These are phyloP conservation scores for Bombus huntii DNA, from an alignment of 1,140 invertebrate genomes.

Conservation along the genomic window DNA sequence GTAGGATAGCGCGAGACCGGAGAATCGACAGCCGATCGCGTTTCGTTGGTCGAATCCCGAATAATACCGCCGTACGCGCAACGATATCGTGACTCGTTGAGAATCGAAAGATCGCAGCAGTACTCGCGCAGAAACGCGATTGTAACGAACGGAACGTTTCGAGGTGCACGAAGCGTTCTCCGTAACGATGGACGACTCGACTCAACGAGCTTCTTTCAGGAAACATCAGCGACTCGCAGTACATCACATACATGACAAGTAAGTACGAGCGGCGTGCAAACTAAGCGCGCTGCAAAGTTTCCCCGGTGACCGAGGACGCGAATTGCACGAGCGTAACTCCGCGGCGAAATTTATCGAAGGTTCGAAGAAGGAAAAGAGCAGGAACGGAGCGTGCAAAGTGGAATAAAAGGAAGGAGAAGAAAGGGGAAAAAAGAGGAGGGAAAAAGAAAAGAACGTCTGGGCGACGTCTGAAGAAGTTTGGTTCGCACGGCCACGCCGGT, in stretches of 20 bases:
- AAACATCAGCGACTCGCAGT: constrained; percentile 81
- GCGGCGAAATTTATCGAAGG: not conserved
- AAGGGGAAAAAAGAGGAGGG: not conserved
- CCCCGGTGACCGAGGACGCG: not conserved
- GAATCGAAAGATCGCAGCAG: constrained; percentile 15
- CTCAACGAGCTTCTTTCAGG: constrained; percentile 81
- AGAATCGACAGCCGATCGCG: not conserved
- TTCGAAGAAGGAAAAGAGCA: not conserved
- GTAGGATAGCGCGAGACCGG: no score
- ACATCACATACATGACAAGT: constrained; percentile 83
- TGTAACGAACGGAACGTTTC: constrained; percentile 16
- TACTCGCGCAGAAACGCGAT: constrained; percentile 5
- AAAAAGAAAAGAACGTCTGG: not conserved
- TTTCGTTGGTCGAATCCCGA: not conserved
- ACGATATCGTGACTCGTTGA: not conserved
- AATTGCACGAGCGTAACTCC: constrained; percentile 5
- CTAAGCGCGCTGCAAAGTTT: no score
- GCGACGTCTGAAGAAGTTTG: constrained; percentile 39
- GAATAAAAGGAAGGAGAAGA: not conserved
- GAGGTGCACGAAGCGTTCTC: constrained; percentile 42
- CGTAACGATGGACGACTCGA: constrained; percentile 72
- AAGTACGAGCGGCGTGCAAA: constrained; percentile 72
- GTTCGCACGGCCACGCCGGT: constrained; percentile 12
- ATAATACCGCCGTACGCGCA: not conserved
- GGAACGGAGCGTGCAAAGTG: constrained; percentile 7